Evolutionary conservation across 2,797 vertebrate species (phyloP).

Genomic region (Arctocebus calabarensis): DNA sequence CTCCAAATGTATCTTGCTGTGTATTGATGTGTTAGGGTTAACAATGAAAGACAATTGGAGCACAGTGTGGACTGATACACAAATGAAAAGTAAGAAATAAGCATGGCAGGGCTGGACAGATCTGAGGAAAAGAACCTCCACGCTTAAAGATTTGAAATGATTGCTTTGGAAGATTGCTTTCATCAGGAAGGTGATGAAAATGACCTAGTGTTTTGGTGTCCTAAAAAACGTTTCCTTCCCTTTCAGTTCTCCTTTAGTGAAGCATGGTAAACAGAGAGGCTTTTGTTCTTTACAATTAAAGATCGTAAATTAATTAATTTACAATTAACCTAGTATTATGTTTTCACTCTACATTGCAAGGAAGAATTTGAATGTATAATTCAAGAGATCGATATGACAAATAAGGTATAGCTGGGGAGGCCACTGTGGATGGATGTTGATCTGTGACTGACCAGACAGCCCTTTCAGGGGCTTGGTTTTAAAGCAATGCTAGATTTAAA

Average conservation of each 20-base stretch:
- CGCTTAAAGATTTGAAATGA: neutral
- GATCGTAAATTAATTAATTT: no score
- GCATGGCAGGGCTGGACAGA: neutral
- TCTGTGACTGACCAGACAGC: neutral
- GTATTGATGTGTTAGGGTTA: neutral
- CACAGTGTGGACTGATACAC: neutral
- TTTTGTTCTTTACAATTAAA: neutral
- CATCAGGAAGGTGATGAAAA: neutral
- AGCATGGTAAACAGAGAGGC: neutral
- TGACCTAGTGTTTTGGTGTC: neutral
- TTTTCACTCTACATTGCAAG: neutral
- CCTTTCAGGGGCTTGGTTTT: neutral
- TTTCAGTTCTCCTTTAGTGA: neutral
- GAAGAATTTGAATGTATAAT: neutral
- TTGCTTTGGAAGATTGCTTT: neutral
- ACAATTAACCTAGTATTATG: no score
- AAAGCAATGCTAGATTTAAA: neutral
- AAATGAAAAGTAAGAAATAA: conserved; percentile 11
- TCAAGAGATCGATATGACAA: neutral
- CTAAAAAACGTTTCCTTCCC: neutral
- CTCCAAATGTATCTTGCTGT: neutral
- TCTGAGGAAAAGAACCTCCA: neutral
- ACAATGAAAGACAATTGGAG: neutral
- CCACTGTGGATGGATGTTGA: neutral
- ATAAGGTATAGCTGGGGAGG: neutral